Base-by-base conservation (phyloP, 2,113 vertebrate genomes). In the Blennius ocellaris region DNA sequence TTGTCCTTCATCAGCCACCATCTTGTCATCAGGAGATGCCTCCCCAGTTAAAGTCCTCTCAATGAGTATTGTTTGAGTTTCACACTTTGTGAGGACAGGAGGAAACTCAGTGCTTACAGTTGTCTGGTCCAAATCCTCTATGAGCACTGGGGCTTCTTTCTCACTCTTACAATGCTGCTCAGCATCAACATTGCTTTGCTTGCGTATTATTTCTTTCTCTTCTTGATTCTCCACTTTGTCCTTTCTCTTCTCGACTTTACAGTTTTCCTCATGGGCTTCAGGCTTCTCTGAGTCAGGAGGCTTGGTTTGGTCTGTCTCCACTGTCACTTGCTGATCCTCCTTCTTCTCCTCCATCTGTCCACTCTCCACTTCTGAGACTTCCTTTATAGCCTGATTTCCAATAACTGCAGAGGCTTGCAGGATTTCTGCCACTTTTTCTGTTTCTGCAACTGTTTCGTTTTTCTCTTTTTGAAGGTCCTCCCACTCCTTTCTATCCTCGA, bases 231-330 rank as follows among this genome's bases (percentile, higher is more conserved):
- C 61, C 5, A 52, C 54, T 11, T 56, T 47, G 36, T 53, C 56
- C 38, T 74, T 55, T 47, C 63, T 72, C 52, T 60, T 47, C n/a
- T 84, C 52, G 37, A 5, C n/a, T 54, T 79, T 56, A 40, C 38
- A 14, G 30, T 78, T 66, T 36, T 21, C 7, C 62, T 70, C 55
- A 38, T 40, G 44, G n/a, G 45, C 38, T 73, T 30, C 21, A 30
- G 21, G 21, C 21, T 30, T 30, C 21, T 30, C 21, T 4, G 21
- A 30, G 21, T 30, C 21, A 30, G 38, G 47, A 61, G 62, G 49
- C n/a, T 83, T 51, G 0, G 15, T 49, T 17, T 80, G 72, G 7
- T 74, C 80, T 54, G 41, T 49, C 4, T 84, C 66, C 5, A 49
- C 53, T 73, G 66, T 63, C 17, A 43, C 68, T 50, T 81, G 64